Evolutionary conservation across 1,140 invertebrate species (phyloP).

Genomic region (Sitophilus oryzae): DNA sequence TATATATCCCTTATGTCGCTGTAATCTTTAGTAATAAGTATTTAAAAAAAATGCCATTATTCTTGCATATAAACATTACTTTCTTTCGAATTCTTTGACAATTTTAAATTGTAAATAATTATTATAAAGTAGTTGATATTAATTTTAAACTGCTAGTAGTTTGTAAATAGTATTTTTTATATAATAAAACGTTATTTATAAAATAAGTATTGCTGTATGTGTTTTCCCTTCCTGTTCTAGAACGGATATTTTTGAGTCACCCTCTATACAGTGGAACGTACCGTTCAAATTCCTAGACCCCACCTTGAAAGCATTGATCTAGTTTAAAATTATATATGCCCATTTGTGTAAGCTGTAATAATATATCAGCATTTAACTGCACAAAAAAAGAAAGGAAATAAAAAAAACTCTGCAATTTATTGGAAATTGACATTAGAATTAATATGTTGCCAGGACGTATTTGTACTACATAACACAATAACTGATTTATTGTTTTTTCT

Average conservation of each 20-base stretch:
- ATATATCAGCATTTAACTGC: too few species aligned
- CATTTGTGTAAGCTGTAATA: too few species aligned
- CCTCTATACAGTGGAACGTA: neutral
- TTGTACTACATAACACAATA: too few species aligned
- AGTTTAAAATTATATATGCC: too few species aligned
- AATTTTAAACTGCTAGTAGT: too few species aligned
- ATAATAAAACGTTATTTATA: neutral
- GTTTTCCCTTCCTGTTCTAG: neutral
- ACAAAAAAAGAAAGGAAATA: constrained; percentile 9
- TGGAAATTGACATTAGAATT: too few species aligned
- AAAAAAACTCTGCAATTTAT: constrained; percentile 5
- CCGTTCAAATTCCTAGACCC: neutral
- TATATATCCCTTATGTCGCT: constrained; percentile 7
- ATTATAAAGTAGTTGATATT: neutral
- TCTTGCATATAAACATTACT: constrained; percentile 1
- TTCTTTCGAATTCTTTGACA: neutral
- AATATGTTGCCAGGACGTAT: too few species aligned
- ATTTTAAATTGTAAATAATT: neutral
- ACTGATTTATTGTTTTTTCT: too few species aligned
- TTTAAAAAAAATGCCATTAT: constrained; percentile 8
- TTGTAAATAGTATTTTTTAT: neutral
- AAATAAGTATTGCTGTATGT: too few species aligned
- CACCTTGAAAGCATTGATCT: neutral
- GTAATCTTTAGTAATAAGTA: constrained; percentile 9
- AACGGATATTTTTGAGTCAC: neutral